phyloP scores from a whole-genome alignment of 1,140 invertebrate species.

The Drosophila arizonae region DNA sequence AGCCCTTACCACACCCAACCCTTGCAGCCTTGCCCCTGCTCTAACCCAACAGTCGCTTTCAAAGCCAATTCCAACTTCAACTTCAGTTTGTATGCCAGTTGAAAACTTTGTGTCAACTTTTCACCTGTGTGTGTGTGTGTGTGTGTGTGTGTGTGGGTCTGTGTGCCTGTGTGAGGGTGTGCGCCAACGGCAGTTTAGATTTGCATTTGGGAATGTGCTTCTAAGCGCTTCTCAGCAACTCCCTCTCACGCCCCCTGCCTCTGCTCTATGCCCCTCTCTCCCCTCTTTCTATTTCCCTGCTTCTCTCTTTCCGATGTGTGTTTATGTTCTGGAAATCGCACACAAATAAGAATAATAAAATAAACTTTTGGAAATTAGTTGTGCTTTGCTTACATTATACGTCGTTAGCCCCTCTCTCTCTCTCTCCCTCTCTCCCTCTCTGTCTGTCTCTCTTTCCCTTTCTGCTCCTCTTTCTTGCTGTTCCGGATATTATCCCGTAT shows the following conservation, averaged over 20 bases:
- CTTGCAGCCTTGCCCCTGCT: background rate
- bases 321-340: constrained; percentile 52
- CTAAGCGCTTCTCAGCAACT: constrained; percentile 31
- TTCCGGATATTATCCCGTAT: background rate
- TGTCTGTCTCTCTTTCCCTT: background rate
- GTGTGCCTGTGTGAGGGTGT: constrained; percentile 29
- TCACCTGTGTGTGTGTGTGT: constrained; percentile 29
- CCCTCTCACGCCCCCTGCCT: background rate
- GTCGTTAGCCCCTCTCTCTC: background rate
- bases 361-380: constrained; percentile 78
- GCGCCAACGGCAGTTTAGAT: constrained; percentile 70
- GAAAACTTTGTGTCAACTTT: constrained; percentile 42
- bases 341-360: constrained; percentile 60
- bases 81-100: constrained; percentile 35
- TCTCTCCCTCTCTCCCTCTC: background rate
- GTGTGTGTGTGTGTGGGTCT: constrained; percentile 15
- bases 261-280: background rate
- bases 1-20: background rate
- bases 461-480: background rate
- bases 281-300: background rate
- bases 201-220: constrained; percentile 73
- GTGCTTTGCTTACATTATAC: constrained; percentile 68
- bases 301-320: constrained; percentile 9
- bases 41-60: background rate
- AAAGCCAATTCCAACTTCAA: constrained; percentile 40